These are phyloP conservation scores for Eupithecia exiguata DNA, from an alignment of 2,888 invertebrate genomes.

Conservation along the genomic window DNA sequence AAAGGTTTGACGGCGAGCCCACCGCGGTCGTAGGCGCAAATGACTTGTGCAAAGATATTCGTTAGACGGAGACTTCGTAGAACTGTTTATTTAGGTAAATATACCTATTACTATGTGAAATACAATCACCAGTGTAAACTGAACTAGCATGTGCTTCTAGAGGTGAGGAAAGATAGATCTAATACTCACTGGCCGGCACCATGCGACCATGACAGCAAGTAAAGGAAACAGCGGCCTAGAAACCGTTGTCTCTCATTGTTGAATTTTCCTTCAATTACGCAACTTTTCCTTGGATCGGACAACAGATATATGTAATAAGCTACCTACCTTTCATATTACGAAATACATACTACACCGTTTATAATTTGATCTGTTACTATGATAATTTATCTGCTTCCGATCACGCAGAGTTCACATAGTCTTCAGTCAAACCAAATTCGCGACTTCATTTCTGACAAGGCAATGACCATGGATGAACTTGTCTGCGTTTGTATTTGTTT, in stretches of 20 bases:
- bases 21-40: constrained; percentile 58
- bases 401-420: neutral
- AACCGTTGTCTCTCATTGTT: constrained; percentile 55
- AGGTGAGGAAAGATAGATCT: constrained; percentile 28
- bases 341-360: neutral
- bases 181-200: constrained; percentile 42
- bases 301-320: constrained; percentile 8
- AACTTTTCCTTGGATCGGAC: constrained; percentile 40
- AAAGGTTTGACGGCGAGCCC: constrained; percentile 48
- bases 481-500: neutral
- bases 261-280: constrained; percentile 60
- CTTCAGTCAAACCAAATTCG: neutral
- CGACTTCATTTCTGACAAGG: constrained; percentile 38
- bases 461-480: constrained; percentile 61
- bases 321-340: neutral
- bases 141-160: constrained; percentile 47
- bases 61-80: constrained; percentile 59
- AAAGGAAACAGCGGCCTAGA: constrained; percentile 68
- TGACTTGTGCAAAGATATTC: constrained; percentile 67
- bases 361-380: neutral
- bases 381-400: neutral
- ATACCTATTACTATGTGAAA: constrained; percentile 56
- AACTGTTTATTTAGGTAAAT: constrained; percentile 67
- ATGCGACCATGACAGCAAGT: constrained; percentile 59
- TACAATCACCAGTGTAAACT: constrained; percentile 48